These are phyloP conservation scores for Cyrtonyx montezumae DNA, from an alignment of 2,113 vertebrate species.

Conservation along the genomic window DNA sequence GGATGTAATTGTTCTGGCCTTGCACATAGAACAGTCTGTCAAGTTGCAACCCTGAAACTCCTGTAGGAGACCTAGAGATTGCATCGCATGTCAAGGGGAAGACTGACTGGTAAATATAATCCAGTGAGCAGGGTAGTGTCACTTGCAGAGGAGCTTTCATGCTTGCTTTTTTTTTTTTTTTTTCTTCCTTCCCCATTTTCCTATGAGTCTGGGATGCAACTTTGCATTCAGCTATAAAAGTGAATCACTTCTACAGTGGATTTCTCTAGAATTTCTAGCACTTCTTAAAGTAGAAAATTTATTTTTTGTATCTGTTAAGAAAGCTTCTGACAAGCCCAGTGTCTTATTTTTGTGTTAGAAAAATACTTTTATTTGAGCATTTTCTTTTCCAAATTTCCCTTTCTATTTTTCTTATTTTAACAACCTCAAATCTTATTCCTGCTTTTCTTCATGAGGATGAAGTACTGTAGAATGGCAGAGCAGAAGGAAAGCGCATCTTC, in stretches of 20 bases:
- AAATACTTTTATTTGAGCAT: not conserved
- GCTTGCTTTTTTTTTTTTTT: not conserved
- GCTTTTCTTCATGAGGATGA: not conserved
- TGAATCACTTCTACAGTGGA: not conserved
- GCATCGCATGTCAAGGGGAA: not conserved
- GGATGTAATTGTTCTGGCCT: constrained; percentile 25
- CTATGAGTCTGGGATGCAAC: not conserved
- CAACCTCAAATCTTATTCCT: not conserved
- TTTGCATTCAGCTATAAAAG: not conserved
- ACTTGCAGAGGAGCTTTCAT: not conserved
- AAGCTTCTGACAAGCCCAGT: not conserved
- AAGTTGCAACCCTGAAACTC: not conserved
- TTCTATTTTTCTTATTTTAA: not conserved
- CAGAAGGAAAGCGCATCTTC: constrained; percentile 22
- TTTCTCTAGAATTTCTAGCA: not conserved
- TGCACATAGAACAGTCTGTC: constrained; percentile 18
- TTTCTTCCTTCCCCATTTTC: not conserved
- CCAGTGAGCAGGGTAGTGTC: not conserved
- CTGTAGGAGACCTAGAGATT: constrained; percentile 2
- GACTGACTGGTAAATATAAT: not conserved
- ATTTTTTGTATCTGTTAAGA: not conserved
- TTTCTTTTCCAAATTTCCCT: not conserved
- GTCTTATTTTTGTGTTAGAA: not conserved
- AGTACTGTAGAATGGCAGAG: not conserved
- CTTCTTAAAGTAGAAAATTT: not conserved